phyloP scores from a whole-genome alignment of 1,140 invertebrate genomes.

The Magallana ariakensis region DNA sequence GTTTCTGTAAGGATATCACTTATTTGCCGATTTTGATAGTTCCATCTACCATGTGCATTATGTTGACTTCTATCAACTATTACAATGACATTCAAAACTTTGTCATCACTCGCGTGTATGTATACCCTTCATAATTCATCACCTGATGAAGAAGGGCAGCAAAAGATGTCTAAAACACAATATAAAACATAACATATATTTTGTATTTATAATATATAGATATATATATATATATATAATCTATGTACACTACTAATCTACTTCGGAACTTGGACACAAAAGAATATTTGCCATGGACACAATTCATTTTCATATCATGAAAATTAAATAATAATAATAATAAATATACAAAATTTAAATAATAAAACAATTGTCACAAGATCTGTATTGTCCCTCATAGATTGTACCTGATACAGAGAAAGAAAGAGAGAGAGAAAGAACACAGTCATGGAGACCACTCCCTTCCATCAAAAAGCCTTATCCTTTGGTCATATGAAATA shows the following conservation, averaged over 20 bases:
- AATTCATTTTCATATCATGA: conserved; percentile 21
- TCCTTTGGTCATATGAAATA: no score
- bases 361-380: conserved; percentile 31
- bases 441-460: neutral
- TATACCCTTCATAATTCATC: no score
- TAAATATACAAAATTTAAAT: conserved; percentile 28
- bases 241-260: conserved; percentile 15
- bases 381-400: neutral
- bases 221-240: neutral
- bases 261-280: conserved; percentile 30
- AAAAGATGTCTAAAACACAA: conserved; percentile 2
- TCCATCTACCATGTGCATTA: no score
- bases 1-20: no score
- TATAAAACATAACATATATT: conserved; percentile 16
- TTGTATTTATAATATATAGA: conserved; percentile 5
- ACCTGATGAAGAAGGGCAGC: neutral
- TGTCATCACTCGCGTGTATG: no score
- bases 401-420: neutral
- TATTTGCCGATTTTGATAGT: no score
- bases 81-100: no score
- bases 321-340: conserved; percentile 32
- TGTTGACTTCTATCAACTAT: no score
- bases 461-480: no score
- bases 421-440: neutral
- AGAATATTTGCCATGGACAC: conserved; percentile 34